Evolutionary conservation across 2,113 vertebrate species (phyloP).

Genomic region (Sinocyclocheilus rhinocerous): DNA sequence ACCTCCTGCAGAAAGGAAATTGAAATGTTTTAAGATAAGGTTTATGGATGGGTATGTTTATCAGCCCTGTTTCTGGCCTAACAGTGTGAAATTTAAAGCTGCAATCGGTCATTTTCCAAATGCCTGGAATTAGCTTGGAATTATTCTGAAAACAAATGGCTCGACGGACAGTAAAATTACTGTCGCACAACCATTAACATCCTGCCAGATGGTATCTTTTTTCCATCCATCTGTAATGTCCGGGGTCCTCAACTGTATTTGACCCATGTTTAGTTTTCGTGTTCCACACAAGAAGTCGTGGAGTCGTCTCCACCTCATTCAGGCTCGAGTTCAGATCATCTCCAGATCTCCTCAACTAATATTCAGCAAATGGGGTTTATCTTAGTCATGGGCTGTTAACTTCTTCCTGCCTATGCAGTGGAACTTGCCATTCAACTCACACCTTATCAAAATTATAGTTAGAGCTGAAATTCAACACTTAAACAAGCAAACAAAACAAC

Average conservation of each 20-base stretch:
- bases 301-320: no score
- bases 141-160: conserved; percentile 13
- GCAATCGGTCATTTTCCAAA: not conserved
- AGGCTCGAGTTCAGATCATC: no score
- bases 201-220: no score
- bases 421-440: not conserved
- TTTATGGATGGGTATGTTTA: not conserved
- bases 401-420: not conserved
- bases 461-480: not conserved
- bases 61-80: not conserved
- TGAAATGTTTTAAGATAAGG: not conserved
- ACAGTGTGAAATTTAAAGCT: not conserved
- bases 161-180: not conserved
- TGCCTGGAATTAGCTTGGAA: conserved; percentile 3
- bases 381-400: not conserved
- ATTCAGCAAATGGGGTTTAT: not conserved
- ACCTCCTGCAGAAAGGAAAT: not conserved
- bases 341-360: no score
- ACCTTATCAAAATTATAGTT: not conserved
- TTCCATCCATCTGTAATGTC: no score
- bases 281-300: no score
- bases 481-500: not conserved
- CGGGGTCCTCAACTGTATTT: no score
- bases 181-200: not conserved
- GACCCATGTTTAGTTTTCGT: no score